These are phyloP conservation scores for Hedya salicella DNA, from an alignment of 2,888 invertebrate species.

Conservation along the genomic window DNA sequence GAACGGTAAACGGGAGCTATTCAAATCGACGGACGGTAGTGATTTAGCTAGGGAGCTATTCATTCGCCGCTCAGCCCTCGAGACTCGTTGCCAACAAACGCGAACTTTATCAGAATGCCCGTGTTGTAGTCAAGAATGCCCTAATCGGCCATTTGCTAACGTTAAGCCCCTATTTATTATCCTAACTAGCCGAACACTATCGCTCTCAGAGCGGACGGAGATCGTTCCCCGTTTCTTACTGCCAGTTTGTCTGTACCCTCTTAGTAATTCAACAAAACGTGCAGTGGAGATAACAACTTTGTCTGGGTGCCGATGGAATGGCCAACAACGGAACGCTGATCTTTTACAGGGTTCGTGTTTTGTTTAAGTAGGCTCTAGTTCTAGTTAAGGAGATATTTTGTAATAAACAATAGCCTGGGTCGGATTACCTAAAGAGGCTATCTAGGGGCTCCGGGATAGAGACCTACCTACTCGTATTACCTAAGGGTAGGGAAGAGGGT, in stretches of 20 bases:
- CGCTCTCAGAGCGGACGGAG: slow-evolving; percentile 69
- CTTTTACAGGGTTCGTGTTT: slow-evolving; percentile 28
- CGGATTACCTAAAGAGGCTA: too few relatives aligned
- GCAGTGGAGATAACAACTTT: slow-evolving; percentile 70
- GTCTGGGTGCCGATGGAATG: slow-evolving; percentile 63
- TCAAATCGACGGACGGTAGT: slow-evolving; percentile 51
- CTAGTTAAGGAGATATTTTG: too few relatives aligned
- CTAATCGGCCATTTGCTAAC: slow-evolving; percentile 77
- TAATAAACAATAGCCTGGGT: too few relatives aligned
- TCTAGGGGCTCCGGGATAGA: too few relatives aligned
- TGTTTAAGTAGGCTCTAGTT: slow-evolving; percentile 26
- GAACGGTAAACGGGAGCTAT: slow-evolving; percentile 31
- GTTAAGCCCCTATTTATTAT: slow-evolving; percentile 78
- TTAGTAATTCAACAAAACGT: slow-evolving; percentile 79
- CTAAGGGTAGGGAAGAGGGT: too few relatives aligned
- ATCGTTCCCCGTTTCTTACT: slow-evolving; percentile 71
- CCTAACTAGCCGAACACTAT: slow-evolving; percentile 78
- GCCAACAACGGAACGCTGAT: slow-evolving; percentile 45
- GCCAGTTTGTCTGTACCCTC: slow-evolving; percentile 74
- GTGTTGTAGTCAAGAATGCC: slow-evolving; percentile 77
- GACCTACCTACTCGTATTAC: too few relatives aligned
- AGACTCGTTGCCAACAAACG: slow-evolving; percentile 73
- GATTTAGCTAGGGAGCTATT: slow-evolving; percentile 65
- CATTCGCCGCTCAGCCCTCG: slow-evolving; percentile 67
- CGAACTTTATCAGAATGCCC: slow-evolving; percentile 78